These are phyloP conservation scores for Lagodon rhomboides DNA, from an alignment of 2,797 vertebrate species.

Conservation along the genomic window DNA sequence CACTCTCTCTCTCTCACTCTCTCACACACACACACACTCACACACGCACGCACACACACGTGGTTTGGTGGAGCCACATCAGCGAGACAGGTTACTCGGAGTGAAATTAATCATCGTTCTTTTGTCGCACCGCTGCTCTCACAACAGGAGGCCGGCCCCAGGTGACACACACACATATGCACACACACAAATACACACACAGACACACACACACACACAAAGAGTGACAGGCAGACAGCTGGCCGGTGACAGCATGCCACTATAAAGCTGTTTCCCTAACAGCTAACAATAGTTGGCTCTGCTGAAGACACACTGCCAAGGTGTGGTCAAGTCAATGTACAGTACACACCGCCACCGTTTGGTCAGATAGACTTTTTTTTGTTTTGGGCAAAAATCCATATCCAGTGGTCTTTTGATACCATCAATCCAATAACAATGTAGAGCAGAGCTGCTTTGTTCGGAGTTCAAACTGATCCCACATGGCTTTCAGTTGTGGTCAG, in stretches of 20 bases:
- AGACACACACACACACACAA: conserved; percentile 31
- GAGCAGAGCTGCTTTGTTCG: not conserved
- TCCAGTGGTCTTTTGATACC: not conserved
- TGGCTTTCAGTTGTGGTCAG: not conserved
- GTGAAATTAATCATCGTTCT: conserved; percentile 88
- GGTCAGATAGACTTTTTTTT: not conserved
- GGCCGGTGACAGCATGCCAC: conserved; percentile 68
- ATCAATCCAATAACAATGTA: not conserved
- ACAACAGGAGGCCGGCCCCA: conserved; percentile 76
- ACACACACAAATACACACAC: conserved; percentile 16
- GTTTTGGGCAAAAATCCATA: accelerated
- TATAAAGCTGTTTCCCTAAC: conserved; percentile 66
- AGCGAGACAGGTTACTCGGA: conserved; percentile 79
- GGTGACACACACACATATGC: conserved; percentile 56
- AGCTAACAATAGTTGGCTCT: conserved; percentile 65
- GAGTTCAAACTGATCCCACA: conserved; percentile 7
- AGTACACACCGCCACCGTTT: not conserved
- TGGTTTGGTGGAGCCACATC: conserved; percentile 59
- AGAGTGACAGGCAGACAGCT: conserved; percentile 75
- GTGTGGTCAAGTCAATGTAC: conserved; percentile 16
- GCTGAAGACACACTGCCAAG: conserved; percentile 44
- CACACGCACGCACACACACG: conserved; percentile 41
- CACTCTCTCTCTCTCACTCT: conserved; percentile 24
- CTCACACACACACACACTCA: conserved; percentile 12
- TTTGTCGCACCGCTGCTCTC: conserved; percentile 80